These are phyloP conservation scores for Orius insidiosus DNA, from an alignment of 1,140 invertebrate species.

Conservation along the genomic window DNA sequence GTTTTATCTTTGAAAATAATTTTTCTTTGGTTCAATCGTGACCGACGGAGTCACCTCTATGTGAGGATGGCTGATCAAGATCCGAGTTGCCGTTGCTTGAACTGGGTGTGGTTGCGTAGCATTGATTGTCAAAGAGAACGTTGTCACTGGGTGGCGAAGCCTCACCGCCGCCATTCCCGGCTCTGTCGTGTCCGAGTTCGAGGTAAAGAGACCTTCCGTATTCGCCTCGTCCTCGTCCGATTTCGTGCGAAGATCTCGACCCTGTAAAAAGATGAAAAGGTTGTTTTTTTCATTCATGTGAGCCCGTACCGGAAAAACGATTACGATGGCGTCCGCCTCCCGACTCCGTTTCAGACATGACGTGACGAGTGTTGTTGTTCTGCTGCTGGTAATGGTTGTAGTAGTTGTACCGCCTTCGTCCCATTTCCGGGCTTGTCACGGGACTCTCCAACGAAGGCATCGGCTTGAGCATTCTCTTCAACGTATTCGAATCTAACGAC, in stretches of 20 bases:
- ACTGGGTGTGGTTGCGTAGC: constrained; percentile 80
- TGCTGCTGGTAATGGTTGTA: constrained; percentile 34
- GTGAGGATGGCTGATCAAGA: constrained; percentile 51
- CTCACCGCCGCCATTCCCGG: constrained; percentile 27
- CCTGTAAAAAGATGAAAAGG: background rate
- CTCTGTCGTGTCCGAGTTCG: constrained; percentile 3
- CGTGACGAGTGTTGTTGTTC: constrained; percentile 27
- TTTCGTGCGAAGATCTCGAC: constrained; percentile 1
- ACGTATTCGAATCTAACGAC: constrained; percentile 59
- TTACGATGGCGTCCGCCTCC: too few species aligned
- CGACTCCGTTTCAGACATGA: too few species aligned
- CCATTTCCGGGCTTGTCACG: constrained; percentile 75
- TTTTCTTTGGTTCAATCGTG: too few species aligned
- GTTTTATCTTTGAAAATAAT: too few species aligned
- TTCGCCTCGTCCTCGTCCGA: background rate
- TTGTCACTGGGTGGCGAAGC: constrained; percentile 77
- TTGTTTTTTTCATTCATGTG: too few species aligned
- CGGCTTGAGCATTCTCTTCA: constrained; percentile 86
- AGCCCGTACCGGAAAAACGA: too few species aligned
- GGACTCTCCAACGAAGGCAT: constrained; percentile 74
- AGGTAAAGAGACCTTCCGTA: constrained; percentile 6
- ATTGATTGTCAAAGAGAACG: constrained; percentile 83
- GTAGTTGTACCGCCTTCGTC: constrained; percentile 43
- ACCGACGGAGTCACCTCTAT: constrained; percentile 29
- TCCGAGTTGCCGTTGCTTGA: constrained; percentile 80